Evolutionary conservation across 92 coral and sea anemone species (phyloP).

Genomic region (Isaurus tuberculatus): DNA sequence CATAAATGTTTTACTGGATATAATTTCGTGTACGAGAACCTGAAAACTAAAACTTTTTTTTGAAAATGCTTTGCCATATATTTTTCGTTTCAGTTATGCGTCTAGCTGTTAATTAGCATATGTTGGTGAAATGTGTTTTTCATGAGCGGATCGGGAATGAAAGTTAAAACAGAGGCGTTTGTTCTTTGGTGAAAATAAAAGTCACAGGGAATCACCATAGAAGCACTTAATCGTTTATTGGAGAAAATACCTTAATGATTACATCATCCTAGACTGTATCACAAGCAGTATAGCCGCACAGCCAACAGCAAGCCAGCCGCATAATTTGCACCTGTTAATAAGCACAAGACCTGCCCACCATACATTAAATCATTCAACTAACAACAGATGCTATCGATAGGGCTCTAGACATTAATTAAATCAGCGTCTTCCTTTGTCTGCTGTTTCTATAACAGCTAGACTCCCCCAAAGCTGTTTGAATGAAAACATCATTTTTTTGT

Average conservation of each 20-base stretch:
- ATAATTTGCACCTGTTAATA: conserved; percentile 34
- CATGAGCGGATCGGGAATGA: conserved; percentile 9
- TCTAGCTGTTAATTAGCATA: conserved; percentile 25
- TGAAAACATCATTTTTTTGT: conserved; percentile 23
- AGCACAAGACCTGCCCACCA: not conserved
- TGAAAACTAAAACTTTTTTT: not conserved
- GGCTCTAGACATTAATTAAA: conserved; percentile 27
- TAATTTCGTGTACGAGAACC: not conserved
- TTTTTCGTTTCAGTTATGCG: conserved; percentile 37
- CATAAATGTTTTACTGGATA: not conserved
- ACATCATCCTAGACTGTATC: conserved; percentile 9
- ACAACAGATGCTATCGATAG: conserved; percentile 26
- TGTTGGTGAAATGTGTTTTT: conserved; percentile 18
- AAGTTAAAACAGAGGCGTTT: not conserved
- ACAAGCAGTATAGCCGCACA: not conserved
- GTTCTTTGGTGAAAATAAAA: not conserved
- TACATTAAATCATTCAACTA: conserved; percentile 31
- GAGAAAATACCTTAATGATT: conserved; percentile 23
- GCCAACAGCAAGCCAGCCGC: not conserved
- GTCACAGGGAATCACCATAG: conserved; percentile 37
- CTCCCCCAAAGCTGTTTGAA: conserved; percentile 1
- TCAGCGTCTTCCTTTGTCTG: conserved; percentile 8
- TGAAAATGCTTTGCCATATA: not conserved
- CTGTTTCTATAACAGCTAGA: conserved; percentile 16
- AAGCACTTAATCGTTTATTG: conserved; percentile 11